Conservation (phyloP, 2,113 vertebrate species). For the Murina feae region DNA sequence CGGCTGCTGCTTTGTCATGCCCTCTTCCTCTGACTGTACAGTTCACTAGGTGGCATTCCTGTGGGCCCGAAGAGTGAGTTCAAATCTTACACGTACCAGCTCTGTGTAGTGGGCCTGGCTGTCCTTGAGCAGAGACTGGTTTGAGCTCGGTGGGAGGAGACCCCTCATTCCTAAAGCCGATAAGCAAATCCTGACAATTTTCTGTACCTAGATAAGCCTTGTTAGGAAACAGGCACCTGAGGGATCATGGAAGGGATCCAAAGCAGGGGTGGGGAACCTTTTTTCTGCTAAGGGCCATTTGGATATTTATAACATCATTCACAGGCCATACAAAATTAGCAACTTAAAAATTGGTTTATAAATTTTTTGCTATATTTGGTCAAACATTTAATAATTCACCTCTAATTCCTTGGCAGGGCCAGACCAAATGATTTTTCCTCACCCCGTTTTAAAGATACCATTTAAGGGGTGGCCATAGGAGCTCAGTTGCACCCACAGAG, state of each 20-base stretch:
- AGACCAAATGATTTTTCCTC: too few species aligned
- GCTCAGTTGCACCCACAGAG: neutral
- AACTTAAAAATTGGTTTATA: too few species aligned
- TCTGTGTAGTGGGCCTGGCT: neutral
- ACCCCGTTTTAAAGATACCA: too few species aligned
- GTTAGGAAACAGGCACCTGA: neutral
- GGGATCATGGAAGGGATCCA: neutral
- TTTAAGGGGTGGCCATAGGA: neutral
- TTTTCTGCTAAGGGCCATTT: too few species aligned
- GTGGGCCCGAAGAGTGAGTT: accelerated
- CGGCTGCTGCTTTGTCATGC: too few species aligned
- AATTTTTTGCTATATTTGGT: too few species aligned
- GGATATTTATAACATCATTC: too few species aligned
- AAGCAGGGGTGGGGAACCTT: too few species aligned
- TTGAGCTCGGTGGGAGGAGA: neutral
- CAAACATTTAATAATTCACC: too few species aligned
- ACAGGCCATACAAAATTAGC: too few species aligned
- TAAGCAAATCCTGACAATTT: neutral
- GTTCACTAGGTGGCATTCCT: neutral
- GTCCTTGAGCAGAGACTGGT: neutral
- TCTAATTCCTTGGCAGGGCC: too few species aligned
- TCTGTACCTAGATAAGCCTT: neutral
- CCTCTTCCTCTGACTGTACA: neutral
- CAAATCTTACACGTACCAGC: accelerated
- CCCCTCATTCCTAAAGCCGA: neutral